These are phyloP conservation scores for Labeo catla DNA, from an alignment of 2,113 vertebrate genomes.

Conservation along the genomic window DNA sequence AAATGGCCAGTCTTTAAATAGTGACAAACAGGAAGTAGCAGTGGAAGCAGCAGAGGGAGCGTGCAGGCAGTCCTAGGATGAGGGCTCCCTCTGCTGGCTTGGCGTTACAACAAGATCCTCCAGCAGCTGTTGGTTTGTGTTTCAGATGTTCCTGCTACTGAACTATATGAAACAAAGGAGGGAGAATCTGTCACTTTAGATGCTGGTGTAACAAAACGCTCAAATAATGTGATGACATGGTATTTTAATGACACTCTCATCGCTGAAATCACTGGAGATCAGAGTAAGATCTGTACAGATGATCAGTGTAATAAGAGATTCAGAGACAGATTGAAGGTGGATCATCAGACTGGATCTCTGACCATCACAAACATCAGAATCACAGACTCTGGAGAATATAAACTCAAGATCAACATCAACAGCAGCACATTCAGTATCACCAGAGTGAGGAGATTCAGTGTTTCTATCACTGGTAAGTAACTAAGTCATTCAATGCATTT, in stretches of 20 bases:
- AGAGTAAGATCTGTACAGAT: not conserved
- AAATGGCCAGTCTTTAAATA: too few relatives aligned
- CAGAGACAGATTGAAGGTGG: not conserved
- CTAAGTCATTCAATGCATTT: not conserved
- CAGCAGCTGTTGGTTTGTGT: not conserved
- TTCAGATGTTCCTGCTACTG: not conserved
- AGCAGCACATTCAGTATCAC: not conserved
- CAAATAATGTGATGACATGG: not conserved
- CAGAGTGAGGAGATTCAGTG: not conserved
- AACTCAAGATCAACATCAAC: not conserved
- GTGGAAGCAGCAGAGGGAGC: too few relatives aligned
- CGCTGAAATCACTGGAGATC: not conserved
- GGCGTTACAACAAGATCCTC: not conserved
- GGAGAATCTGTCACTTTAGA: not conserved
- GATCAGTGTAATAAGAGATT: not conserved
- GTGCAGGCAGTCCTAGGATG: too few relatives aligned
- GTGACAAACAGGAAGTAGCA: too few relatives aligned
- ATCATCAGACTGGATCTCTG: conserved; percentile 1
- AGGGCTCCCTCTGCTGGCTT: too few relatives aligned
- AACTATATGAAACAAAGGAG: not conserved
- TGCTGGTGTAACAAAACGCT: not conserved
- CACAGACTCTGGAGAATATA: not conserved
- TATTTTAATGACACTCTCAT: not conserved
- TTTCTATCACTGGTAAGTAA: not conserved
- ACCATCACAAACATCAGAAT: not conserved